These are phyloP conservation scores for Poeciliopsis infans DNA, from an alignment of 2,797 vertebrate species.

Conservation along the genomic window DNA sequence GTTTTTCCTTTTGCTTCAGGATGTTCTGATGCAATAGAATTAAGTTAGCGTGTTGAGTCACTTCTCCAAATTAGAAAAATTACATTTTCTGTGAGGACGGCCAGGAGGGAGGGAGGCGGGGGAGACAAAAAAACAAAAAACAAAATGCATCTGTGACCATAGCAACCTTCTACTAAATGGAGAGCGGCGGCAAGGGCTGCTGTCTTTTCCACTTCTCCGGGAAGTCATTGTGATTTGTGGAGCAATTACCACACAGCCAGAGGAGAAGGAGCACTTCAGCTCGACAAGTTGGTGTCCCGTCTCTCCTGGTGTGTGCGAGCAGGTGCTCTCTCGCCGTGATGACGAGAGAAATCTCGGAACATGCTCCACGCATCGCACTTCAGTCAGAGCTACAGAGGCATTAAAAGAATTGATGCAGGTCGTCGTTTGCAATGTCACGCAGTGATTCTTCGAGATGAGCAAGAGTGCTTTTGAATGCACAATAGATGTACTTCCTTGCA, in stretches of 20 bases:
- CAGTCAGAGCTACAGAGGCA: constrained; percentile 10
- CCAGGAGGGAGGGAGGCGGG: no score
- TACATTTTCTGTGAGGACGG: constrained; percentile 39
- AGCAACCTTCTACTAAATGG: constrained; percentile 59
- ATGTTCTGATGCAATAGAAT: not conserved
- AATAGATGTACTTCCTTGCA: constrained; percentile 1
- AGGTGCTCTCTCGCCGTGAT: not conserved
- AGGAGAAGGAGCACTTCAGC: constrained; percentile 60
- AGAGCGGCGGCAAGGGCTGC: constrained; percentile 26
- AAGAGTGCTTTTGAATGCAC: constrained; percentile 21
- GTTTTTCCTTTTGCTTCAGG: not conserved
- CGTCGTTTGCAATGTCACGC: not conserved
- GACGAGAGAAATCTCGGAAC: constrained; percentile 15
- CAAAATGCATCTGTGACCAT: constrained; percentile 70
- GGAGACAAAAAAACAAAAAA: not conserved
- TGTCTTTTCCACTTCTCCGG: constrained; percentile 44
- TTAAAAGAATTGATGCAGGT: not conserved
- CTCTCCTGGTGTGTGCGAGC: constrained; percentile 27
- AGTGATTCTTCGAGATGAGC: not conserved
- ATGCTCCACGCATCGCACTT: constrained; percentile 22
- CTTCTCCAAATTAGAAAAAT: constrained; percentile 64
- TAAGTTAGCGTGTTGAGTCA: constrained; percentile 24
- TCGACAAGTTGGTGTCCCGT: constrained; percentile 45
- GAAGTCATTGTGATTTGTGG: constrained; percentile 71
- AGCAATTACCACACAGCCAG: constrained; percentile 66